Conservation (phyloP, 1,140 invertebrate genomes). For the Hermatobates lingyangjiaoensis region DNA sequence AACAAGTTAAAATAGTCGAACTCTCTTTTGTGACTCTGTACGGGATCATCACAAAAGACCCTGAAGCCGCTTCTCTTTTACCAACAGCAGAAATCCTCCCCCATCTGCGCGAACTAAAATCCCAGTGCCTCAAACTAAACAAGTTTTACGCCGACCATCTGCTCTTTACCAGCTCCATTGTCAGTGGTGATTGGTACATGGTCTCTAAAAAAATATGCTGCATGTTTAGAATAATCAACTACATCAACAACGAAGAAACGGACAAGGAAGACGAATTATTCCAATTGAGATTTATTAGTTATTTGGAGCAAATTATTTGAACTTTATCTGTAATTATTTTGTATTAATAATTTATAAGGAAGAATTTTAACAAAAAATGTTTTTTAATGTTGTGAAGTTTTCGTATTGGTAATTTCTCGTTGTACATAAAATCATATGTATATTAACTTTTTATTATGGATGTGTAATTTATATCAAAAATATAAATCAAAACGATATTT, state of each 20-base stretch:
- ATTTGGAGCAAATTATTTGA: neutral
- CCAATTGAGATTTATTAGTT: constrained; percentile 3
- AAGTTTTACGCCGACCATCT: neutral
- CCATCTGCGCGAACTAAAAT: neutral
- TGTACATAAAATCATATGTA: too few relatives aligned
- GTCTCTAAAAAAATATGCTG: constrained; percentile 1
- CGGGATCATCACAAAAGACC: constrained; percentile 1
- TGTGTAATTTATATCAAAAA: too few relatives aligned
- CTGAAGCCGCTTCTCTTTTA: neutral
- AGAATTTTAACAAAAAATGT: too few relatives aligned
- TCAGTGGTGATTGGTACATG: constrained; percentile 3
- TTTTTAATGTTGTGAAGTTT: too few relatives aligned
- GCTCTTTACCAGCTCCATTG: neutral
- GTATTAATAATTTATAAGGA: too few relatives aligned
- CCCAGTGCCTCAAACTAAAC: constrained; percentile 1
- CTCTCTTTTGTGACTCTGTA: neutral
- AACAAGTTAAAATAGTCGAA: constrained; percentile 4
- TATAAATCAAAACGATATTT: too few relatives aligned
- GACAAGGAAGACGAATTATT: constrained; percentile 5
- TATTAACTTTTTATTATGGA: too few relatives aligned
- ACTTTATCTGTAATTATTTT: too few relatives aligned
- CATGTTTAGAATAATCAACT: constrained; percentile 2
- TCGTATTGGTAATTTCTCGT: too few relatives aligned
- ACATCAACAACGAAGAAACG: neutral
- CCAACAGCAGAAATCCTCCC: neutral